These are phyloP conservation scores for Gallinago solitaria DNA, from an alignment of 2,797 vertebrate species.

Conservation along the genomic window DNA sequence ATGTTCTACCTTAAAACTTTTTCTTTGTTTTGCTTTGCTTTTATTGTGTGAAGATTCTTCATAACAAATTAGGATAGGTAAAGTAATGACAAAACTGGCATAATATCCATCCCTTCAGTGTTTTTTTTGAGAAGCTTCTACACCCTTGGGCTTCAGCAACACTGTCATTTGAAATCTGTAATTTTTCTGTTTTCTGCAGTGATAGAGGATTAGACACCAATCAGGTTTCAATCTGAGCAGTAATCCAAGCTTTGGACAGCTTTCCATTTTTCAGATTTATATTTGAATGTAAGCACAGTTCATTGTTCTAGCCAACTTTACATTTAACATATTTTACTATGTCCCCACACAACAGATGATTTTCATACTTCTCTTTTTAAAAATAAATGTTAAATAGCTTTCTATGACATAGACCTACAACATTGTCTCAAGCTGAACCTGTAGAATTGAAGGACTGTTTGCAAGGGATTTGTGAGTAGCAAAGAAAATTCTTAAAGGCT, in stretches of 20 bases:
- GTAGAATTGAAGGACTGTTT: not conserved
- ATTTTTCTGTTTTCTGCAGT: not conserved
- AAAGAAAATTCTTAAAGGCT: not conserved
- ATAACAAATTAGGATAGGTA: not conserved
- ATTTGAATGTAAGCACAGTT: not conserved
- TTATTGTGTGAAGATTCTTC: not conserved
- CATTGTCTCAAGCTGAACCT: not conserved
- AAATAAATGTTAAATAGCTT: not conserved
- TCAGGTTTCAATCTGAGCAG: not conserved
- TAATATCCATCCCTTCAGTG: not conserved
- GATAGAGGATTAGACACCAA: not conserved
- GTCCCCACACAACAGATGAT: not conserved
- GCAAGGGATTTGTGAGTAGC: not conserved
- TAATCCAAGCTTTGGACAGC: not conserved
- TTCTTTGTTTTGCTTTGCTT: not conserved
- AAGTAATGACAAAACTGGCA: not conserved
- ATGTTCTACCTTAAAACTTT: not conserved
- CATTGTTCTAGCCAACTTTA: not conserved
- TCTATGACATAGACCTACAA: not conserved
- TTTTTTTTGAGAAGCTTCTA: not conserved
- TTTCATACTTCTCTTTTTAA: not conserved
- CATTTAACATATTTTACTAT: not conserved
- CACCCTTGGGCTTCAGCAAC: not conserved
- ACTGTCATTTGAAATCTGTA: not conserved
- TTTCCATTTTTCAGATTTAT: conserved; percentile 6